These are phyloP conservation scores for Schizaphis graminum DNA, from an alignment of 2,888 invertebrate genomes.

Conservation along the genomic window DNA sequence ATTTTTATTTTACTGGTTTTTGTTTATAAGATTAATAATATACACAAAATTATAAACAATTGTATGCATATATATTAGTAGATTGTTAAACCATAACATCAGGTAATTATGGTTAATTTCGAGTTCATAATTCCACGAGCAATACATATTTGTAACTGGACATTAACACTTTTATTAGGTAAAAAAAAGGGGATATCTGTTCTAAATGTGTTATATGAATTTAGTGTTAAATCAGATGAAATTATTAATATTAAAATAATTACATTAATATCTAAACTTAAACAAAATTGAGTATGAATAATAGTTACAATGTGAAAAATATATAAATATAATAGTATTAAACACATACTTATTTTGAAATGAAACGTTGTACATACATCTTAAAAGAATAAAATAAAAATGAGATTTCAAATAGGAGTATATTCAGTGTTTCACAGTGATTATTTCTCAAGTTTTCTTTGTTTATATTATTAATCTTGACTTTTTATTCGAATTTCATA, in stretches of 20 bases:
- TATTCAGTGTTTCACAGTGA: neutral
- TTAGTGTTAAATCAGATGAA: slow-evolving; percentile 1
- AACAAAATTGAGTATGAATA: slow-evolving; percentile 33
- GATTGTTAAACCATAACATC: slow-evolving; percentile 1
- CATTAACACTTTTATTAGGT: neutral
- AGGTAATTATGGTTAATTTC: neutral
- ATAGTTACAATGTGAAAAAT: slow-evolving; percentile 36
- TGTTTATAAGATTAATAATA: slow-evolving; percentile 40
- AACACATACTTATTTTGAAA: slow-evolving; percentile 28
- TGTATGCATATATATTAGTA: slow-evolving; percentile 23
- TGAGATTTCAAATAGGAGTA: slow-evolving; percentile 40
- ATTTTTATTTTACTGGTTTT: neutral
- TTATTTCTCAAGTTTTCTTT: neutral
- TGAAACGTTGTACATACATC: neutral
- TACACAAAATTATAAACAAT: neutral
- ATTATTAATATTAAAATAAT: slow-evolving; percentile 22
- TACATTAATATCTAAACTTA: neutral
- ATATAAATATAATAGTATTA: slow-evolving; percentile 17
- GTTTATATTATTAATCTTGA: slow-evolving; percentile 9
- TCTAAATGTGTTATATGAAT: neutral
- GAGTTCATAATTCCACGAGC: neutral
- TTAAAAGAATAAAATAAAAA: slow-evolving; percentile 13
- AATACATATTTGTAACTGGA: slow-evolving; percentile 24
- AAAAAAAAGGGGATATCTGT: neutral
- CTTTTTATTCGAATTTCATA: neutral